These are phyloP conservation scores for Caenorhabditis panamensis DNA, from an alignment of 2,888 invertebrate species.

Conservation along the genomic window DNA sequence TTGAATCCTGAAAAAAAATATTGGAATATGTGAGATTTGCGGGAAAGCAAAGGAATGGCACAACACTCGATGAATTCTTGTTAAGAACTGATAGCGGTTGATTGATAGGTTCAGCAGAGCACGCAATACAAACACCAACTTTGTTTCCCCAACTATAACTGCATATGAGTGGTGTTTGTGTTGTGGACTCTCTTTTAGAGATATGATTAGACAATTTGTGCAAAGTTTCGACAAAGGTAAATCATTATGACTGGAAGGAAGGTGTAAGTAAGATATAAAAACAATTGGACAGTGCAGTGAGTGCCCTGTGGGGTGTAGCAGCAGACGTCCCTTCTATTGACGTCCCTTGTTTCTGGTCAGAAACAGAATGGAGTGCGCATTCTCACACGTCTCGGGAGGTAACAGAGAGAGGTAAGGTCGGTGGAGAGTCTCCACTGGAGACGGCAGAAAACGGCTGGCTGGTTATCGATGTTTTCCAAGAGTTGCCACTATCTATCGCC, in stretches of 20 bases:
- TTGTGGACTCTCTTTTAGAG: no score
- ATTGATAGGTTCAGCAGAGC: slow-evolving; percentile 23
- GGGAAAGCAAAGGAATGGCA: not conserved
- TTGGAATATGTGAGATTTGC: slow-evolving; percentile 58
- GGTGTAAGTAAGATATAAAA: not conserved
- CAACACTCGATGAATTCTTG: slow-evolving; percentile 18
- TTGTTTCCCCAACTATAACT: not conserved
- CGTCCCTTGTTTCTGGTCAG: no score
- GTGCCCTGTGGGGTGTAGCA: no score
- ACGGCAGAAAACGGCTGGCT: slow-evolving; percentile 25
- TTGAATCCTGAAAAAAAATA: slow-evolving; percentile 73
- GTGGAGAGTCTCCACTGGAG: no score
- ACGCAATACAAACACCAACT: not conserved
- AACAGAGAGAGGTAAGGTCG: not conserved
- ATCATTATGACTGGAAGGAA: not conserved
- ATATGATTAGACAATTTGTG: no score
- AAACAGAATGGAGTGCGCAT: not conserved
- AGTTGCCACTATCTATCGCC: slow-evolving; percentile 10
- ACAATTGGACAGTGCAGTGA: no score
- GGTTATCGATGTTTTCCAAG: slow-evolving; percentile 29
- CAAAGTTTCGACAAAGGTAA: no score
- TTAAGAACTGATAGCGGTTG: slow-evolving; percentile 34
- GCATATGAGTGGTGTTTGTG: no score
- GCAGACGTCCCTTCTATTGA: no score
- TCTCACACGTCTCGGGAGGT: not conserved